phyloP scores from a whole-genome alignment of 2,888 invertebrate genomes.

The Rhimphoctona megacephalus region DNA sequence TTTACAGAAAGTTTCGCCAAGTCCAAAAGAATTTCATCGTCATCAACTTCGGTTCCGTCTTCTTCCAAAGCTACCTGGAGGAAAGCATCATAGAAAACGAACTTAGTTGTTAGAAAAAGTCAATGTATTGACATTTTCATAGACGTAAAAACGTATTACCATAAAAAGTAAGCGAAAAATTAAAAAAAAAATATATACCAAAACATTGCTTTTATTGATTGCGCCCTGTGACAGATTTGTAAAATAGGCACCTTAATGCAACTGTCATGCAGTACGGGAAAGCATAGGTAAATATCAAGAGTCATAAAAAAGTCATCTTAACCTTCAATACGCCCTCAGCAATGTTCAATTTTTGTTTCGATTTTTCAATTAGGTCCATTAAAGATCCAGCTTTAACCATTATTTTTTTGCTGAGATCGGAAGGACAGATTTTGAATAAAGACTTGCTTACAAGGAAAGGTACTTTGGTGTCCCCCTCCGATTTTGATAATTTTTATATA shows the following conservation, averaged over 20 bases:
- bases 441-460: too few relatives aligned
- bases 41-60: slow-evolving; percentile 56
- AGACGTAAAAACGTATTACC: not conserved
- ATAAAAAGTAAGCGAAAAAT: not conserved
- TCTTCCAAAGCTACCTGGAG: slow-evolving; percentile 52
- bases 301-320: not conserved
- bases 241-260: not conserved
- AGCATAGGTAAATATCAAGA: not conserved
- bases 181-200: not conserved
- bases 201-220: not conserved
- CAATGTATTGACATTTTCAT: not conserved
- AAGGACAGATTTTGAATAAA: too few relatives aligned
- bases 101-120: not conserved
- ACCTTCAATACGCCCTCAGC: not conserved
- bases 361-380: too few relatives aligned
- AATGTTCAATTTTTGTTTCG: too few relatives aligned
- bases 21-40: slow-evolving; percentile 55
- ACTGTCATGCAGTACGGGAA: not conserved
- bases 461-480: too few relatives aligned
- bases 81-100: not conserved
- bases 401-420: too few relatives aligned
- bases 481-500: too few relatives aligned
- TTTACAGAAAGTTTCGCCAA: slow-evolving; percentile 29
- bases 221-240: not conserved
- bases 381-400: too few relatives aligned